A percentile compares a stretch with the other conserved stretches of the same genome.
Evolutionary conservation across 2,113 vertebrate species (phyloP).

Genomic region (Sterna hirundo): DNA sequence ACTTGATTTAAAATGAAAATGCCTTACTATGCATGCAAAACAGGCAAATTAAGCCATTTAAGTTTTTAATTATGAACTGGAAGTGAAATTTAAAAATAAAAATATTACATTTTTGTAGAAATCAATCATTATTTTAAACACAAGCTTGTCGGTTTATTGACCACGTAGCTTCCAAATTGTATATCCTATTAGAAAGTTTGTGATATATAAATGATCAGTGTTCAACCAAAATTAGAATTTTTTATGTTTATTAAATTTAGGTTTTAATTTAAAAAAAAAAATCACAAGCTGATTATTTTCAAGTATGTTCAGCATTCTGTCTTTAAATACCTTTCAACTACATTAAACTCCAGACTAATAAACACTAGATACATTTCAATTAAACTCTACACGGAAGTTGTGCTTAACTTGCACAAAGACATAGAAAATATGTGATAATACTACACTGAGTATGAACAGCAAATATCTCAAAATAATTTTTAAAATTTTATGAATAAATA

Average conservation of each 20-base stretch:
- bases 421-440: neutral
- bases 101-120: neutral
- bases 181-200: neutral
- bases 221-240: neutral
- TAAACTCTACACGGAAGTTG: neutral
- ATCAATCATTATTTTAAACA: neutral
- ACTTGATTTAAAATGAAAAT: neutral
- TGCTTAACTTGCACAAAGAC: neutral
- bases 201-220: neutral
- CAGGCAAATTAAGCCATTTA: neutral
- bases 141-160: neutral
- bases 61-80: neutral
- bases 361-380: neutral
- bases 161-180: neutral
- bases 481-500: neutral
- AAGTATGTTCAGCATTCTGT: neutral
- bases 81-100: neutral
- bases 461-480: neutral
- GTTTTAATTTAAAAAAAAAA: neutral
- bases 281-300: neutral
- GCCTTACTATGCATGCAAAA: neutral
- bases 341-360: neutral
- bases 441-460: neutral
- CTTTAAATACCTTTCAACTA: neutral
- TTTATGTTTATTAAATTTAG: neutral